Conservation (phyloP, 2,888 invertebrate species). For the Sturmia bella region DNA sequence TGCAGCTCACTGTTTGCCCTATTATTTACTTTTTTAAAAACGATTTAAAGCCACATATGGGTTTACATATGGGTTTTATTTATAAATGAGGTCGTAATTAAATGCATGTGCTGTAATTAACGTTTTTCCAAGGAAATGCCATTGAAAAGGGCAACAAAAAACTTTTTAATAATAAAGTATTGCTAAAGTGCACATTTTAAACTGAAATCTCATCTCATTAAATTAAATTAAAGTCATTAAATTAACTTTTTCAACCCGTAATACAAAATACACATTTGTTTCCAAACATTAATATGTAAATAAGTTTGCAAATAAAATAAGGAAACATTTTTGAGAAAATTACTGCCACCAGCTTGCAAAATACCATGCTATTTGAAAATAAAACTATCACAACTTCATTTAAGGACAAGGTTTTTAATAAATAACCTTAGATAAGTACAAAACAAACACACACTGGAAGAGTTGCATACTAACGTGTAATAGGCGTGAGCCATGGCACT, state of each 20-base stretch:
- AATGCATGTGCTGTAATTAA: slow-evolving; percentile 6
- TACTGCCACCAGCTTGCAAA: neutral
- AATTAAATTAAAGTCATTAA: slow-evolving; percentile 16
- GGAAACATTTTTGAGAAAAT: neutral
- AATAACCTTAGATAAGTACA: too few relatives aligned
- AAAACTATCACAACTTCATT: too few relatives aligned
- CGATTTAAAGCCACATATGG: too few relatives aligned
- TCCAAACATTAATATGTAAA: neutral
- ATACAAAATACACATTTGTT: neutral
- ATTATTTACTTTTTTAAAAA: too few relatives aligned
- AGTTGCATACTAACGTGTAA: too few relatives aligned
- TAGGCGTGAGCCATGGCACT: too few relatives aligned
- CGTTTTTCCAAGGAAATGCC: slow-evolving; percentile 1
- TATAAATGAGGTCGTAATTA: neutral
- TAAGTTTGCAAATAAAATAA: neutral
- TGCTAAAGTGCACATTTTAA: neutral
- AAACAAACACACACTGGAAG: too few relatives aligned
- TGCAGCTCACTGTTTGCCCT: too few relatives aligned
- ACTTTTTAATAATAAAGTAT: neutral
- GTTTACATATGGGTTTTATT: too few relatives aligned
- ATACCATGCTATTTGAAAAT: too few relatives aligned
- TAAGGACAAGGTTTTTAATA: too few relatives aligned
- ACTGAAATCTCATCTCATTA: slow-evolving; percentile 7
- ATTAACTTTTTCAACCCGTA: neutral
- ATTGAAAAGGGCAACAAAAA: neutral